phyloP scores from a whole-genome alignment of 2,113 vertebrate species.

The Scopus umbretta region DNA sequence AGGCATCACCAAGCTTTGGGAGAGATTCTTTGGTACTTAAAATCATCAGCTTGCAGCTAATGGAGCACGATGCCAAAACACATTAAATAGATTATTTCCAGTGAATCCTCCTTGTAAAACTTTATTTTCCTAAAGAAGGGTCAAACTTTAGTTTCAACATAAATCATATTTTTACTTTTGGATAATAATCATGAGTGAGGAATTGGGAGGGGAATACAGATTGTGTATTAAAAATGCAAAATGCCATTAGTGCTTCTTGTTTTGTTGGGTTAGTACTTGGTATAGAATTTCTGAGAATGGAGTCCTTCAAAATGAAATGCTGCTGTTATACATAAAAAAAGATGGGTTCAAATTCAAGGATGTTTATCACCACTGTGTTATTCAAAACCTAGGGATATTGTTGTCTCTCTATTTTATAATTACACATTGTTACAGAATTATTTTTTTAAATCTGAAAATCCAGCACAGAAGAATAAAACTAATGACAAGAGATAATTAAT shows the following conservation, averaged over 20 bases:
- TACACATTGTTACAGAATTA: not conserved
- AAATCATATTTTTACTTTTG: not conserved
- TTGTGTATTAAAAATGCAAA: not conserved
- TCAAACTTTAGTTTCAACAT: not conserved
- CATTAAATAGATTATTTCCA: not conserved
- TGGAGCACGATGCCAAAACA: not conserved
- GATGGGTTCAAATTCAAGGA: not conserved
- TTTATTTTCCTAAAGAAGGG: not conserved
- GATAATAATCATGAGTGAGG: not conserved
- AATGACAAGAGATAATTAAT: constrained; percentile 27
- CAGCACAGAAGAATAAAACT: not conserved
- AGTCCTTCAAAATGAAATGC: not conserved
- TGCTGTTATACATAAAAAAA: not conserved
- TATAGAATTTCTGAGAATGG: not conserved
- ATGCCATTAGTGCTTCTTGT: not conserved
- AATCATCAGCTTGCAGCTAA: not conserved
- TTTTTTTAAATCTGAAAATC: not conserved
- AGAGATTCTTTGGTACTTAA: not conserved
- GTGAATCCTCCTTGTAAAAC: not conserved
- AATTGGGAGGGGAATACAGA: not conserved
- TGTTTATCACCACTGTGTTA: not conserved
- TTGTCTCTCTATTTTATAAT: not conserved
- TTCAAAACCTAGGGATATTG: not conserved
- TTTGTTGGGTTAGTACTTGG: not conserved
- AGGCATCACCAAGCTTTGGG: not conserved